Percentiles rank a stretch among this genome's conserved stretches.
Evolutionary conservation across 2,888 invertebrate genomes (phyloP).

Genomic region (Acrobasis repandana): DNA sequence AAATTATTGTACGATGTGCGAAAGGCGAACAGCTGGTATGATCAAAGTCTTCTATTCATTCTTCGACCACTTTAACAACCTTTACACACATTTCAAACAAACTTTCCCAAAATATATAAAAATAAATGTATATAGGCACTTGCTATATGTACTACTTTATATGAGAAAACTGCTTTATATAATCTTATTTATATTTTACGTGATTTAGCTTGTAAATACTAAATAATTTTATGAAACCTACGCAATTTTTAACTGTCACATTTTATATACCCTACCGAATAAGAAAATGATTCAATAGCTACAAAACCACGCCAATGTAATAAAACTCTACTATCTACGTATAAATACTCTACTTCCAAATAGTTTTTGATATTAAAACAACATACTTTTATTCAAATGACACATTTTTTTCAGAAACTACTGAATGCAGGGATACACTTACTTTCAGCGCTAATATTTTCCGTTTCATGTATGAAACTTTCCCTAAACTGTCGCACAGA

Average conservation of each 20-base stretch:
- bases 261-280: not conserved
- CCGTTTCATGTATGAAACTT: constrained; percentile 63
- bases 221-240: not conserved
- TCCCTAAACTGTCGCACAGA: constrained; percentile 55
- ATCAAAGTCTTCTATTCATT: too few relatives aligned
- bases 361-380: constrained; percentile 20
- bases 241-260: not conserved
- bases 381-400: constrained; percentile 26
- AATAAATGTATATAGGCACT: too few relatives aligned
- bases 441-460: constrained; percentile 55
- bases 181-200: too few relatives aligned
- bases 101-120: too few relatives aligned
- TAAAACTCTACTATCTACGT: not conserved
- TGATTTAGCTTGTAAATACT: not conserved
- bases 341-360: not conserved
- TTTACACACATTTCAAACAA: too few relatives aligned
- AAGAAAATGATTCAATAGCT: not conserved
- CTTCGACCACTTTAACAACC: too few relatives aligned
- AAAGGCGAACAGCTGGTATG: too few relatives aligned
- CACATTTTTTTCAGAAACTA: constrained; percentile 22
- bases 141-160: too few relatives aligned
- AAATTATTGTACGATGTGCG: too few relatives aligned
- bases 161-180: too few relatives aligned
- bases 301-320: not conserved
- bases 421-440: constrained; percentile 41